Conservation (phyloP, 2,113 vertebrate species). For the Ploceus nigricollis region DNA sequence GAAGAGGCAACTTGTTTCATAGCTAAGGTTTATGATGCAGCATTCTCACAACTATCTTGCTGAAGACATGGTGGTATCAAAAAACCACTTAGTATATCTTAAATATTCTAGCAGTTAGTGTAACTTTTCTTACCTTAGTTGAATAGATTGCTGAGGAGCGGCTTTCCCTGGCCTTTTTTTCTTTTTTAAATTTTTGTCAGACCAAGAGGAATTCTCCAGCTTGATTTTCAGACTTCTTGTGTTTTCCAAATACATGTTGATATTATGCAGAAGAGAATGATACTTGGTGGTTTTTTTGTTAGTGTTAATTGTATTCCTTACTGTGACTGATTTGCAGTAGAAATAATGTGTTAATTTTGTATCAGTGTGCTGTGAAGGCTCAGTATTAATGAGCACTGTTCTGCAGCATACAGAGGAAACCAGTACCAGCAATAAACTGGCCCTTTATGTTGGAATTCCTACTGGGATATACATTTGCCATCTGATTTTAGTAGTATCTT, state of each 20-base stretch:
- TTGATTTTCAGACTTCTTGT: neutral
- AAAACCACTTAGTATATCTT: neutral
- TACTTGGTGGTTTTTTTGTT: neutral
- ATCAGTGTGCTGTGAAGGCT: neutral
- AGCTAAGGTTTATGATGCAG: neutral
- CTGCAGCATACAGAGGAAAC: neutral
- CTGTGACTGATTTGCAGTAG: neutral
- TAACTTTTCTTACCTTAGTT: neutral
- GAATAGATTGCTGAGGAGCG: neutral
- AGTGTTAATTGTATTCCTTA: neutral
- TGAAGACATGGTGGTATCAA: neutral
- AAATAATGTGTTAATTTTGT: neutral
- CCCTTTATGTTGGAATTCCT: neutral
- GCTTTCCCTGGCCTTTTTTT: neutral
- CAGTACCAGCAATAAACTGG: neutral
- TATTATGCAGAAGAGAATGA: neutral
- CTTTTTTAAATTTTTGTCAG: neutral
- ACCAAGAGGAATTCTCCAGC: neutral
- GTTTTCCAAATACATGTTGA: neutral
- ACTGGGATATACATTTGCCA: neutral
- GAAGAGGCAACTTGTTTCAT: neutral
- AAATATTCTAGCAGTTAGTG: neutral
- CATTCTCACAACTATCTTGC: fast-evolving
- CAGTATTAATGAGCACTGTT: neutral
- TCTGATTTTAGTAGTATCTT: neutral